These are phyloP conservation scores for Cercopithecus diana DNA, from an alignment of 2,797 vertebrate genomes.

Conservation along the genomic window DNA sequence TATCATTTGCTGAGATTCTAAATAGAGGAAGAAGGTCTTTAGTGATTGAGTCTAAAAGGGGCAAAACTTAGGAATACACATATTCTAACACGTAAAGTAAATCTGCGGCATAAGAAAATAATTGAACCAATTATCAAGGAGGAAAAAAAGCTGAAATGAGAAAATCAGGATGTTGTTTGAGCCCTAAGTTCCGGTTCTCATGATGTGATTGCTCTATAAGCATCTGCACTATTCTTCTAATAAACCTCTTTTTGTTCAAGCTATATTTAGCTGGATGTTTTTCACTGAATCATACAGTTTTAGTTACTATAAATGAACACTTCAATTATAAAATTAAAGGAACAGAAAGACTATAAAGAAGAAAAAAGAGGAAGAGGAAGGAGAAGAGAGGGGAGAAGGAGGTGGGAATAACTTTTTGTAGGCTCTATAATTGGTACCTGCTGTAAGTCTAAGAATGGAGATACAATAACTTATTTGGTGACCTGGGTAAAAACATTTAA, in stretches of 20 bases:
- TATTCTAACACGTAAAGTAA: not conserved
- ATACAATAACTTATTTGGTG: not conserved
- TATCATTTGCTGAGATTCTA: not conserved
- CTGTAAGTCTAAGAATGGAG: not conserved
- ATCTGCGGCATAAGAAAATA: not conserved
- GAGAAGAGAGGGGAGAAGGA: not conserved
- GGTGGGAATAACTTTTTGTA: not conserved
- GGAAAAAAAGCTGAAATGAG: not conserved
- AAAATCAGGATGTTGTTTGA: not conserved
- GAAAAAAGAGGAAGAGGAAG: not conserved
- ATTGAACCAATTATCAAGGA: not conserved
- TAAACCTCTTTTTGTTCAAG: not conserved
- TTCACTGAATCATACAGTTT: not conserved
- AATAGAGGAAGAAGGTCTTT: not conserved
- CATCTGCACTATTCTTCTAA: not conserved
- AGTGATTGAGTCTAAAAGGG: not conserved
- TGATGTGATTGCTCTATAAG: accelerated
- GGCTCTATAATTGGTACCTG: not conserved
- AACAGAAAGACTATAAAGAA: not conserved
- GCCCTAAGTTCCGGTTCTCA: not conserved
- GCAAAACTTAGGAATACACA: not conserved
- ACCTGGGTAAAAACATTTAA: too few species aligned
- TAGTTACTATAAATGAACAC: not conserved
- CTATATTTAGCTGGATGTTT: not conserved
- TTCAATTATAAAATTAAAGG: not conserved